Conservation (phyloP, 2,888 invertebrate species). For the Yponomeuta malinellus region DNA sequence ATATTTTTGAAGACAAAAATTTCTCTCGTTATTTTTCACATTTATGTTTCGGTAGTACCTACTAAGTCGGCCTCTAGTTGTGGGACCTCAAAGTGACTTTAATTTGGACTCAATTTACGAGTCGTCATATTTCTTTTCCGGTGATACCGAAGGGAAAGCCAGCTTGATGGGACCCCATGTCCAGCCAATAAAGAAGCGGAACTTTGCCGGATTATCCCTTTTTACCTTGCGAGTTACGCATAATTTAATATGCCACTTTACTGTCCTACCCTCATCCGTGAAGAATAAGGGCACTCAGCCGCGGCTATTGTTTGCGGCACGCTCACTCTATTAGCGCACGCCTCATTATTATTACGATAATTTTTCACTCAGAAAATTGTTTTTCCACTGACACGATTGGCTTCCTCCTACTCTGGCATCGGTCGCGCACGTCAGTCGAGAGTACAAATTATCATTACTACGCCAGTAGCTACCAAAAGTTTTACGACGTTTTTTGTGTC, state of each 20-base stretch:
- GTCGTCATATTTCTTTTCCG: conserved; percentile 10
- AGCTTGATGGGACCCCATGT: conserved; percentile 16
- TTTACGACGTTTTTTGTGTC: no score
- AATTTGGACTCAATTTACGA: not conserved
- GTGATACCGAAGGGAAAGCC: conserved; percentile 16
- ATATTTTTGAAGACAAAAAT: not conserved
- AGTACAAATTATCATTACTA: no score
- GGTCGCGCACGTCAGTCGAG: no score
- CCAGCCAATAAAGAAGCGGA: conserved; percentile 50
- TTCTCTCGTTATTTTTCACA: not conserved
- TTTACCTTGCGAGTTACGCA: conserved; percentile 56
- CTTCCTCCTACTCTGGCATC: no score
- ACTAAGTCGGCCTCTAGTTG: no score
- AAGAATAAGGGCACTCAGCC: conserved; percentile 23
- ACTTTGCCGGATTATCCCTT: conserved; percentile 62
- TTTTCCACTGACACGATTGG: not conserved
- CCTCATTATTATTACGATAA: not conserved
- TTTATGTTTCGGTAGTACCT: not conserved
- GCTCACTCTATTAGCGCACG: not conserved
- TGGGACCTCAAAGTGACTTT: not conserved
- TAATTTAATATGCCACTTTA: conserved; percentile 63
- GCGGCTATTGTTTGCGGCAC: conserved; percentile 10
- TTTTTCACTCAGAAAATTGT: not conserved
- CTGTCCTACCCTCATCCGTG: conserved; percentile 59
- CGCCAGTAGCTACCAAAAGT: no score